phyloP scores from a whole-genome alignment of 2,797 vertebrate species.

The Garrulus glandarius region DNA sequence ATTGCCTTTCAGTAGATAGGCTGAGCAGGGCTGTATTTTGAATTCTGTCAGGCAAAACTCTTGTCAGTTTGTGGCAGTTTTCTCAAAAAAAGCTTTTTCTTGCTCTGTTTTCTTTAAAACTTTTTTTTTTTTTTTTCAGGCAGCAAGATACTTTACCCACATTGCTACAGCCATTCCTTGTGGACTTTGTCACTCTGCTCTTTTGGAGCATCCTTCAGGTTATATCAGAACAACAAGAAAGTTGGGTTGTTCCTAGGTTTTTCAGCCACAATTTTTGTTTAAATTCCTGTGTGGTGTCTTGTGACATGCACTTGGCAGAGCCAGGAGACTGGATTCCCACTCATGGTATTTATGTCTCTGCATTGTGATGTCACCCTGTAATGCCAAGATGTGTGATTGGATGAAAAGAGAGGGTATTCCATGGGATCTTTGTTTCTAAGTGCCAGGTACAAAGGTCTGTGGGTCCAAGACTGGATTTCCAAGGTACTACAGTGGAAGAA shows the following conservation, averaged over 20 bases:
- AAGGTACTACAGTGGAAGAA: neutral
- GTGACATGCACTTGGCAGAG: neutral
- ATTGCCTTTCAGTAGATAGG: neutral
- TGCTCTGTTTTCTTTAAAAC: neutral
- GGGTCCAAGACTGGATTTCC: neutral
- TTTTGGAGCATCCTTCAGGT: neutral
- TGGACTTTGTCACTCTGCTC: neutral
- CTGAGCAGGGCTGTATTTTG: neutral
- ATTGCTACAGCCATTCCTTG: neutral
- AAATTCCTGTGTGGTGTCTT: neutral
- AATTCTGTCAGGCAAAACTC: neutral
- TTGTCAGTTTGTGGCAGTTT: neutral
- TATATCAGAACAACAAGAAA: neutral
- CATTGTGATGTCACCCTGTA: neutral
- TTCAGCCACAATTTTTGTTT: neutral
- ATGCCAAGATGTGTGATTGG: neutral
- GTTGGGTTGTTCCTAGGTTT: neutral
- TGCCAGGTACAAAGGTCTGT: neutral
- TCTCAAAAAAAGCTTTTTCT: neutral
- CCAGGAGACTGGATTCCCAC: neutral
- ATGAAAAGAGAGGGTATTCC: neutral
- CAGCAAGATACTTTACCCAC: neutral
- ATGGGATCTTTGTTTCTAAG: neutral
- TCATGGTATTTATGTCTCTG: fast-evolving
- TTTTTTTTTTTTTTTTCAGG: neutral